Percentiles rank a stretch among this genome's conserved stretches.
phyloP scores from a whole-genome alignment of 2,113 vertebrate genomes.

The Vombatus ursinus region DNA sequence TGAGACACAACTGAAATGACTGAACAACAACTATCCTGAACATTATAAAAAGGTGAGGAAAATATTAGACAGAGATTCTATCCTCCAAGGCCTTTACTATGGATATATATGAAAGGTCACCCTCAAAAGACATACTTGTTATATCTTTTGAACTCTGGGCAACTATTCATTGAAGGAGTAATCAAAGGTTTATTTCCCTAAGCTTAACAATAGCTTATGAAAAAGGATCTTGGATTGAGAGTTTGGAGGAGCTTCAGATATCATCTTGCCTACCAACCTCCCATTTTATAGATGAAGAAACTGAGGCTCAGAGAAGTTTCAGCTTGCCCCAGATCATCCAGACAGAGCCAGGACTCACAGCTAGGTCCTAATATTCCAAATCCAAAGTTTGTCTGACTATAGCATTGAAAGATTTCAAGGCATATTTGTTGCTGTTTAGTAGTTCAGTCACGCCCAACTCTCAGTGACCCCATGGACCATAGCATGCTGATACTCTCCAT shows the following conservation, averaged over 20 bases:
- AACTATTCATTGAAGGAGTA: neutral
- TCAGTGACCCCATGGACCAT: no score
- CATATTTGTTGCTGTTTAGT: neutral
- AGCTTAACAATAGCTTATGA: neutral
- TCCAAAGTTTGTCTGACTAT: neutral
- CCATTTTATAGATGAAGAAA: neutral
- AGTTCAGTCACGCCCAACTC: neutral
- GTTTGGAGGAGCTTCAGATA: neutral
- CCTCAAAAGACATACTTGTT: neutral
- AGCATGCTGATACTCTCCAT: neutral
- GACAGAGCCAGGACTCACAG: neutral
- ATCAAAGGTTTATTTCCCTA: neutral
- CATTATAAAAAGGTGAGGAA: neutral
- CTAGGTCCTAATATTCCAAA: neutral
- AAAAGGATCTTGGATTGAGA: neutral
- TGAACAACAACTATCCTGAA: neutral
- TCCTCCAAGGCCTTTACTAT: neutral
- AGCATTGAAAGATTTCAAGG: neutral
- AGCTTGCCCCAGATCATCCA: accelerated
- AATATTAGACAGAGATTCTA: neutral
- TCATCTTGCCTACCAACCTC: neutral
- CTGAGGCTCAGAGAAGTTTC: neutral
- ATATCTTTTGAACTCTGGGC: neutral
- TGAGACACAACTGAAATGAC: neutral
- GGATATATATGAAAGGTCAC: neutral